Base-by-base conservation (phyloP, 1,140 invertebrate genomes). In the Schlechtendalia chinensis region DNA sequence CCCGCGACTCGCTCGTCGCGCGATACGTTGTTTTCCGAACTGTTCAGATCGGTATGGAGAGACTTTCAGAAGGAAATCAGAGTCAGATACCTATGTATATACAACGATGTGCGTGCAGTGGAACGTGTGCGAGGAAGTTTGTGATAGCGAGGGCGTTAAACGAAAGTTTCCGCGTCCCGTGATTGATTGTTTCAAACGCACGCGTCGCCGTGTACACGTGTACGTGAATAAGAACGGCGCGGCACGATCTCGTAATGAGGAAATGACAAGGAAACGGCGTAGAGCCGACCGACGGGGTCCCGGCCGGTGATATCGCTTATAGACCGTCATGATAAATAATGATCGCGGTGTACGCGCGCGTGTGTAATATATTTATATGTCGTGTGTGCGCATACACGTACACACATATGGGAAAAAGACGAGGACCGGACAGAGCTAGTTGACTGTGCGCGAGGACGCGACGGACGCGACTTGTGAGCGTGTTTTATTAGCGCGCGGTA, bases 341-440 rank as follows among this genome's bases (percentile, higher is more conserved):
- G 24, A 58, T 24, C 16, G n/a, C 59, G 24, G 16, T 27, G 11
- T 19, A 29, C 17, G 16, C 24, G 2, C 24, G n/a, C n/a, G 12
- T 24, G 27, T 10, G 3, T 59, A 14, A n/a, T 59, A 22, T 56
- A n/a, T 56, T 10, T 56, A 22, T 67, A 65, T 39, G 19, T 12
- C 11, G 10, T 65, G 10, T 59, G 14, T n/a, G 19, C 19, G 19
- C 29, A 11, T 45, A 8, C 32, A 8, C 32, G 22, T 24, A 24
- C 16, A 10, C 8, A 22, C 47, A 72, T 72, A 72, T 79, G 75
- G 75, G 75, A 63, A 79, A 79, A 79, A 79, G 75, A 79, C 45
- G 24, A 54, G 75, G 39, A 79, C 75, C 75, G 75, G 75, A 79
- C 75, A 79, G 75, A 79, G 75, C 75, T 79, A 61, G 75, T 79